Evolutionary conservation across 2,797 vertebrate genomes (phyloP).

Genomic region (Sylvilagus floridanus): DNA sequence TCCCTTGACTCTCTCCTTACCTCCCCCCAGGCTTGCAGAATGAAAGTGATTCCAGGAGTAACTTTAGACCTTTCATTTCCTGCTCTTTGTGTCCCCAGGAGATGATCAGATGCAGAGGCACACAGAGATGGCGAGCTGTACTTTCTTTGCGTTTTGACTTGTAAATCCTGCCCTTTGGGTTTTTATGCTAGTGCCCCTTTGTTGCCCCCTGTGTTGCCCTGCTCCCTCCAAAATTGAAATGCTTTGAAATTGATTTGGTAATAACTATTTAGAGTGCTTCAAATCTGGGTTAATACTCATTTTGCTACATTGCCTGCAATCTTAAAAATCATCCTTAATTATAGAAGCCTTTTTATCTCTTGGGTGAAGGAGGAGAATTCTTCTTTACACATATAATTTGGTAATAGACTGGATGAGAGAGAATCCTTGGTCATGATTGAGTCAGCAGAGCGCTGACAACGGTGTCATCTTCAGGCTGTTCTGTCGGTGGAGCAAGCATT

Average conservation of each 20-base stretch:
- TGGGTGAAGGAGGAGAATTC: slow-evolving; percentile 66
- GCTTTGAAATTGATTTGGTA: slow-evolving; percentile 77
- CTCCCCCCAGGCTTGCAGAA: slow-evolving; percentile 36
- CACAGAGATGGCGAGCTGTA: slow-evolving; percentile 11
- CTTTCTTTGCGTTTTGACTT: slow-evolving; percentile 63
- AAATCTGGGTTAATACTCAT: slow-evolving; percentile 79
- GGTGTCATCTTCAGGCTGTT: background rate
- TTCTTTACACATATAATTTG: slow-evolving; percentile 72
- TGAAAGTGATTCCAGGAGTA: slow-evolving; percentile 47
- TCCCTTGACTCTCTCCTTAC: background rate
- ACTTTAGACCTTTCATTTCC: slow-evolving; percentile 49
- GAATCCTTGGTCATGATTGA: background rate
- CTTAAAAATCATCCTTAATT: slow-evolving; percentile 81
- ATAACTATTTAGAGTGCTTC: slow-evolving; percentile 77
- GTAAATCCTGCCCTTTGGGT: slow-evolving; percentile 59
- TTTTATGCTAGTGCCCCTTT: slow-evolving; percentile 59
- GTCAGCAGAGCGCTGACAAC: background rate
- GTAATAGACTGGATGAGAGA: slow-evolving; percentile 1
- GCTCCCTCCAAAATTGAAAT: slow-evolving; percentile 46
- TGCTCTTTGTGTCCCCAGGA: slow-evolving; percentile 15
- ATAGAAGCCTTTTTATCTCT: slow-evolving; percentile 65
- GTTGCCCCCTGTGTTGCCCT: slow-evolving; percentile 42
- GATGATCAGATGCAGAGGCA: slow-evolving; percentile 1
- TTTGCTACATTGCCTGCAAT: slow-evolving; percentile 75
- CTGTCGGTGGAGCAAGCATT: background rate